phyloP scores from a whole-genome alignment of 2,113 vertebrate species.

The Salvelinus fontinalis region DNA sequence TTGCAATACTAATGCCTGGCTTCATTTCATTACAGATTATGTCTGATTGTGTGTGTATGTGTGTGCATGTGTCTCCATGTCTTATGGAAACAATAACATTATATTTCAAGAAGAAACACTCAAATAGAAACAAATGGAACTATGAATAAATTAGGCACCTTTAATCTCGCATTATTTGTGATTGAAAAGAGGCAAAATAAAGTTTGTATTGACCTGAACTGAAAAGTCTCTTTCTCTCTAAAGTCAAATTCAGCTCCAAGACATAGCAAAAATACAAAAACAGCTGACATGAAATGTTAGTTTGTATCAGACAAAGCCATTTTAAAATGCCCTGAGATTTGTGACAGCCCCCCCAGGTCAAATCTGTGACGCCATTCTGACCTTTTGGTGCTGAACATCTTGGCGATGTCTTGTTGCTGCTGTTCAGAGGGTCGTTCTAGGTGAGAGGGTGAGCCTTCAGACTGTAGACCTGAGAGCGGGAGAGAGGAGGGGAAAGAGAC shows the following conservation, averaged over 20 bases:
- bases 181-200: neutral
- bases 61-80: constrained; percentile 7
- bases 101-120: neutral
- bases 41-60: neutral
- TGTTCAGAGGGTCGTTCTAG: constrained; percentile 53
- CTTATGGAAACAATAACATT: neutral
- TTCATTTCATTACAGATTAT: constrained; percentile 19
- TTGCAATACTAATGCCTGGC: constrained; percentile 14
- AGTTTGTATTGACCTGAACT: constrained; percentile 17
- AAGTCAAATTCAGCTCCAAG: constrained; percentile 4
- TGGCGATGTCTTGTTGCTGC: constrained; percentile 64
- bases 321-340: constrained; percentile 34
- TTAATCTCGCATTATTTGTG: neutral
- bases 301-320: constrained; percentile 36
- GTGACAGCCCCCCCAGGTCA: constrained; percentile 33
- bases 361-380: constrained; percentile 69
- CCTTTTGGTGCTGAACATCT: constrained; percentile 94
- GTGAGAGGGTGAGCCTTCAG: constrained; percentile 61
- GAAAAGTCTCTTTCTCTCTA: constrained; percentile 11
- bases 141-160: neutral
- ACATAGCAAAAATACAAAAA: neutral
- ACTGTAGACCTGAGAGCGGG: constrained; percentile 45
- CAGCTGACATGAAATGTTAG: constrained; percentile 42
- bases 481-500: constrained; percentile 18
- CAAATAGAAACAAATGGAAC: neutral